Base-by-base conservation (phyloP, 1,140 invertebrate species). In the Caenorhabditis briggsae region DNA sequence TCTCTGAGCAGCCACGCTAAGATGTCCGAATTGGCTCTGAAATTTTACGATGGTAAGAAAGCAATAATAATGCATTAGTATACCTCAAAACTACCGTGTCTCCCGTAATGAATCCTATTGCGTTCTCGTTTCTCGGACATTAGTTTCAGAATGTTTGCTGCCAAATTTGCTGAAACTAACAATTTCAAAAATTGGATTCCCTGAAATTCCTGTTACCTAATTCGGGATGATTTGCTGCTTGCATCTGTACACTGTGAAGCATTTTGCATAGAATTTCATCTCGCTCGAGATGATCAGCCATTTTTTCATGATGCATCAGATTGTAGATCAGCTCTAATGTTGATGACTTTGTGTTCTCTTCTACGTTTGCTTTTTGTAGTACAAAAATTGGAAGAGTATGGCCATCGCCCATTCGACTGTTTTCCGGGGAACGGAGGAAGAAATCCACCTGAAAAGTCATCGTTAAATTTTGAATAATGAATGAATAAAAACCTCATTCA, bases 371-470 rank as follows among this genome's bases (percentile, higher is more conserved):
- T 78, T 78, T 78, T 78, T 78, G 70, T 50, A 78, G 33, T n/a
- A 78, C 70, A 78, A 78, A 78, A 78, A 78, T 78, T 78, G 70
- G 70, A 78, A 78, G 70, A 78, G 70, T 78, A 23, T 53, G 70
- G 7, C 70, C 70, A 78, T 78, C 70, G 20, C 70, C 70, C 70
- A 78, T 78, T 53, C 70, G 43, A 11, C 46, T 78, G n/a, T 78
- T 78, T 50, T 78, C 70, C 8, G 70, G 70, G 2, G 70, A 53
- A 53, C 53, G 70, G 3, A 78, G 20, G 70, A 78, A 78, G 20
- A 78, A 78, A 1, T 50, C 70, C 53, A 78, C 70, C 70, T 78
- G 41, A 46, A 70, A 53, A 46, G 1, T 50, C 0, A 33, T 41
- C n/a, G 11, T 18, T 18, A 14, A 18, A n/a, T 46, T 7, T 0